Evolutionary conservation across 2,797 vertebrate species (phyloP).

Genomic region (Macropodus opercularis): DNA sequence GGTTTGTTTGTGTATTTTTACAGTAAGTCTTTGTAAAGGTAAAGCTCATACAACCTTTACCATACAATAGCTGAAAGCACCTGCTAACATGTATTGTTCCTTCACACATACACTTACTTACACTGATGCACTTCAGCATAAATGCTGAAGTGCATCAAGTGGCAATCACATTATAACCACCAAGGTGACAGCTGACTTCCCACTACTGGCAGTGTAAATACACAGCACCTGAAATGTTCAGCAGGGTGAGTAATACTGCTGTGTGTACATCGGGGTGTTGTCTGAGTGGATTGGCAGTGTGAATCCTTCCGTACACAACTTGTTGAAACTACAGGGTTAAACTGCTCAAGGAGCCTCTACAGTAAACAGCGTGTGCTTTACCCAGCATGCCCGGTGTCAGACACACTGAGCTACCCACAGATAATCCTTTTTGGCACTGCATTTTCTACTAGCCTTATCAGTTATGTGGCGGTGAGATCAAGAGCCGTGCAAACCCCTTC

Average conservation of each 20-base stretch:
- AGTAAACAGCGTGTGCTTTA: constrained; percentile 59
- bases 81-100: constrained; percentile 4
- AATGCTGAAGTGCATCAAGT: constrained; percentile 45
- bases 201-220: constrained; percentile 52
- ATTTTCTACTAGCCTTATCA: constrained; percentile 75
- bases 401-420: constrained; percentile 71
- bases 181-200: constrained; percentile 39
- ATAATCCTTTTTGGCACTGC: constrained; percentile 78
- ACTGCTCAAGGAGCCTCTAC: constrained; percentile 40
- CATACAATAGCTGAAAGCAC: constrained; percentile 10
- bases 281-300: constrained; percentile 26
- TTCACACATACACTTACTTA: no score
- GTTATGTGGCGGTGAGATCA: constrained; percentile 72
- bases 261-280: constrained; percentile 25
- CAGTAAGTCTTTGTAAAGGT: constrained; percentile 9
- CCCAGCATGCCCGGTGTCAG: constrained; percentile 67
- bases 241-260: constrained; percentile 39
- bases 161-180: constrained; percentile 44
- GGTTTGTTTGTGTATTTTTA: background rate
- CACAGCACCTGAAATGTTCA: constrained; percentile 59
- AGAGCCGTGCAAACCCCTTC: constrained; percentile 54
- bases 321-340: constrained; percentile 42
- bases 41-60: constrained; percentile 2
- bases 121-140: no score
- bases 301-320: constrained; percentile 30